phyloP scores from a whole-genome alignment of 1,140 invertebrate species.

The Drosophila sp. region DNA sequence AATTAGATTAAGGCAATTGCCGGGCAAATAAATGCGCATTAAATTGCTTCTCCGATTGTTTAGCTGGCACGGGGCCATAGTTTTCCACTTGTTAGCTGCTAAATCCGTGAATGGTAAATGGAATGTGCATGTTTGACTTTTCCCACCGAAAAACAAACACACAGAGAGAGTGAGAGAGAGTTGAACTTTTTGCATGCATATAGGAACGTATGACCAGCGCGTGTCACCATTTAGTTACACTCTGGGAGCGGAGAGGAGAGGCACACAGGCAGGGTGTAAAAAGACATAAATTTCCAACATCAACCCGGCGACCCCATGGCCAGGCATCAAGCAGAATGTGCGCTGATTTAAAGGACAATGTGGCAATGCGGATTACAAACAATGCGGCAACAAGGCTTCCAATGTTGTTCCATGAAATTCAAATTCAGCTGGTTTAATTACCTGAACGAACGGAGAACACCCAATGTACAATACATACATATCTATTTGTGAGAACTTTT shows the following conservation, averaged over 20 bases:
- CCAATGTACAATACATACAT: not conserved
- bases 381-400: slow-evolving; percentile 63
- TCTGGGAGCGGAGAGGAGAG: not conserved
- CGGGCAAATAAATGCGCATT: slow-evolving; percentile 45
- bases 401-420: slow-evolving; percentile 39
- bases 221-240: slow-evolving; percentile 65
- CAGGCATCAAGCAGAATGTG: slow-evolving; percentile 29
- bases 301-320: slow-evolving; percentile 15
- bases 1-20: slow-evolving; percentile 72
- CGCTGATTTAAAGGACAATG: slow-evolving; percentile 74
- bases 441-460: slow-evolving; percentile 23
- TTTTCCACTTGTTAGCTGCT: slow-evolving; percentile 60
- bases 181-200: slow-evolving; percentile 55
- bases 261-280: slow-evolving; percentile 28
- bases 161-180: not conserved
- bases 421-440: slow-evolving; percentile 64
- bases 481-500: slow-evolving; percentile 44
- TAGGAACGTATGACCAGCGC: slow-evolving; percentile 27
- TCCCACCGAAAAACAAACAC: slow-evolving; percentile 53
- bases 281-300: slow-evolving; percentile 53
- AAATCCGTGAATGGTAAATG: not conserved
- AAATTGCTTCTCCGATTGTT: slow-evolving; percentile 39
- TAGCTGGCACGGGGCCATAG: slow-evolving; percentile 57
- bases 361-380: slow-evolving; percentile 53
- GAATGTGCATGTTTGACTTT: slow-evolving; percentile 48